A percentile compares a stretch with the other conserved stretches of the same genome.
Evolutionary conservation across 2,113 vertebrate genomes (phyloP).

Genomic region (Tyrannus savana): DNA sequence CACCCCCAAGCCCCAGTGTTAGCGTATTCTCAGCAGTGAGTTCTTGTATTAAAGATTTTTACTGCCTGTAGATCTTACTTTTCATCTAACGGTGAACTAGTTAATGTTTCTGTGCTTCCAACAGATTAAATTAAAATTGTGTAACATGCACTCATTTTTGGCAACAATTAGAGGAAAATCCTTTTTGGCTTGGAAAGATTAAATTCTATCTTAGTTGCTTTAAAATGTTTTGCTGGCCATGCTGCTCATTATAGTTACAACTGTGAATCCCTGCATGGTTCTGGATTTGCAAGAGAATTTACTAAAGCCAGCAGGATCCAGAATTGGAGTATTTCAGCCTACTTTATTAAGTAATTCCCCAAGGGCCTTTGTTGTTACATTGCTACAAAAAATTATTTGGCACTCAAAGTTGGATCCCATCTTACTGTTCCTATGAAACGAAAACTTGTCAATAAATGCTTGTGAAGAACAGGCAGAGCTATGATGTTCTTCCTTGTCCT

Average conservation of each 20-base stretch:
- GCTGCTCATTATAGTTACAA: background rate
- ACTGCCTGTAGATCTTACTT: background rate
- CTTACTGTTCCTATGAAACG: background rate
- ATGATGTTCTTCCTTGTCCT: background rate
- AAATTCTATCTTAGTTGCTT: background rate
- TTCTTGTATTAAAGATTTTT: background rate
- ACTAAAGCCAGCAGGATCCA: background rate
- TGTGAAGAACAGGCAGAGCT: background rate
- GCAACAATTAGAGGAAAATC: background rate
- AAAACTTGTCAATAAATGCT: background rate
- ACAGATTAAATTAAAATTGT: slow-evolving; percentile 6
- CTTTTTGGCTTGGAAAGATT: slow-evolving; percentile 9
- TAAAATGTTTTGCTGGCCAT: background rate
- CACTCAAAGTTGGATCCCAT: background rate
- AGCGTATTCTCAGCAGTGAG: background rate
- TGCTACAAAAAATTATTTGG: background rate
- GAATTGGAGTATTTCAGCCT: slow-evolving; percentile 2
- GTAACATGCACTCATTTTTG: background rate
- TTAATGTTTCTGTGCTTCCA: background rate
- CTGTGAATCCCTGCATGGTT: background rate
- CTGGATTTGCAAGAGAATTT: background rate
- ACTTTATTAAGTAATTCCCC: background rate
- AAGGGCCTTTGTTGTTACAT: background rate
- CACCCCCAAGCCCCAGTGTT: rapidly evolving
- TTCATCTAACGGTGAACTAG: background rate